These are phyloP conservation scores for Xanthorhoe designata DNA, from an alignment of 2,888 invertebrate genomes.

Conservation along the genomic window DNA sequence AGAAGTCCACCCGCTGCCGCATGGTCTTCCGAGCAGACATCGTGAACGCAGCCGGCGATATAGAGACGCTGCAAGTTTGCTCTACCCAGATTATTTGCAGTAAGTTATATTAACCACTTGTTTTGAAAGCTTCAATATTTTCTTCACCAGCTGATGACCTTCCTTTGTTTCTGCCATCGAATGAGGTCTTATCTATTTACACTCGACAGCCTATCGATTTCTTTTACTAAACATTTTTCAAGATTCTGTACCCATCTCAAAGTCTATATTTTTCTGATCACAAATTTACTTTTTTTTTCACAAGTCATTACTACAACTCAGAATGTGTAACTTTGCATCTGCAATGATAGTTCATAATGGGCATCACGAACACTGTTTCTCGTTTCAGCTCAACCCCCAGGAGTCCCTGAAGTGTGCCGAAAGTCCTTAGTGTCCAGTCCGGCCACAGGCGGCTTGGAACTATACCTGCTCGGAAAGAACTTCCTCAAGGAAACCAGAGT, in stretches of 20 bases:
- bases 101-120: conserved; percentile 80
- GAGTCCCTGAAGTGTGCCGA: conserved; percentile 96
- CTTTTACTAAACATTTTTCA: no score
- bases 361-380: background rate
- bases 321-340: no score
- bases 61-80: conserved; percentile 94
- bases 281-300: no score
- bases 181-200: background rate
- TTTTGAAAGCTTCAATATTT: no score
- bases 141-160: no score
- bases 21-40: conserved; percentile 97
- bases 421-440: conserved; percentile 93
- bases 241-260: no score
- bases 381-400: conserved; percentile 93
- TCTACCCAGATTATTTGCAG: conserved; percentile 97
- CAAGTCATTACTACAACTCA: no score
- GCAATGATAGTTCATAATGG: no score
- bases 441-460: conserved; percentile 92
- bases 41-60: conserved; percentile 90
- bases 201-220: background rate
- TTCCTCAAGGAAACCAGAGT: conserved; percentile 96
- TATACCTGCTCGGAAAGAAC: conserved; percentile 96
- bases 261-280: no score
- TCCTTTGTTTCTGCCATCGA: no score
- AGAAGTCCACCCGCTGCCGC: conserved; percentile 97